Base-by-base conservation (phyloP, 2,797 vertebrate species). In the Myripristis jacobus region DNA sequence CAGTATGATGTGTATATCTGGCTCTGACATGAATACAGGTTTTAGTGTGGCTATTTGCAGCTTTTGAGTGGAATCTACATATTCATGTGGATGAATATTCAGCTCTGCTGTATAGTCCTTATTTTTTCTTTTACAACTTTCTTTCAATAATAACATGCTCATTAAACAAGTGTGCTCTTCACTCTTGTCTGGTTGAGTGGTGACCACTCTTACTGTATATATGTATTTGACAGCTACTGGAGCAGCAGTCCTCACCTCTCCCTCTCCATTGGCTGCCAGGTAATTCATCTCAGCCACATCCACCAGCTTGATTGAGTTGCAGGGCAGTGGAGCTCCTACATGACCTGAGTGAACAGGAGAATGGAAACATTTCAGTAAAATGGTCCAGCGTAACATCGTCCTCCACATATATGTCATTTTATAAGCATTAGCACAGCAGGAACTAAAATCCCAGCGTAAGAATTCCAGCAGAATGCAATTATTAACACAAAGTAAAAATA, bases 211-310 rank as follows among this genome's bases (percentile, higher is more conserved):
- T n/a, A n/a, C n/a, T n/a, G n/a, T n/a, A n/a, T 34, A 11, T 2
- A n/a, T 44, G 58, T 25, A 3, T 53, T 61, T 43, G 7, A 55
- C 22, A n/a, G 16, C 13, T 1, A 21, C 61, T n/a, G 5, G 62
- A 64, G 22, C 13, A 11, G 1, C 93, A 16, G 41, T 63, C 24
- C 79, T 94, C 84, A 98, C 98, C 95, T 99, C 98, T 48, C 98
- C 98, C 81, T 98, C 96, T 29, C 97, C 97, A 48, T 95, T 96
- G 66, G 92, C 89, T 73, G 98, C 95, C 62, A 95, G 89, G 80
- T 99, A 99, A 88, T 97, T 98, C 98, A 99, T 98, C 79, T 99
- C 98, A 78, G 94, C 88, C 60, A 99, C 96, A 74, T 99, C 97
- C 70, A 96, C 92, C 76, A 99, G 93, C 90, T 98, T 99, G 61